These are phyloP conservation scores for Embidobia sp. DNA, from an alignment of 2,888 invertebrate species.

Conservation along the genomic window DNA sequence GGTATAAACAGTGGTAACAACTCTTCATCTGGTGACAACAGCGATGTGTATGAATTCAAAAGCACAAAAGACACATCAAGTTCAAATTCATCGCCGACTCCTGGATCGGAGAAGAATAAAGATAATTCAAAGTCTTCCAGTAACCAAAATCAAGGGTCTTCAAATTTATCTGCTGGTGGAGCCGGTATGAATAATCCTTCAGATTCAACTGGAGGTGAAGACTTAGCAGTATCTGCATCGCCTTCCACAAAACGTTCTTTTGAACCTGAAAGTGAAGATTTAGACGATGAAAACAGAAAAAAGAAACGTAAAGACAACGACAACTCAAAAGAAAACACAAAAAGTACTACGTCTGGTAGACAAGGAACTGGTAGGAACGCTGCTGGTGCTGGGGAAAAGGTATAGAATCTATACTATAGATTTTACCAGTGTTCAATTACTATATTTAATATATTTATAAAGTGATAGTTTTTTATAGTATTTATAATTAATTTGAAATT, in stretches of 20 bases:
- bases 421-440: too few species aligned
- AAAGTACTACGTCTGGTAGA: slow-evolving; percentile 79
- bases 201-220: slow-evolving; percentile 36
- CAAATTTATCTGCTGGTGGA: slow-evolving; percentile 31
- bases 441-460: too few species aligned
- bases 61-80: slow-evolving; percentile 83
- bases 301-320: slow-evolving; percentile 90
- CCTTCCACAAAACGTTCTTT: slow-evolving; percentile 80
- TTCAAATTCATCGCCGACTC: slow-evolving; percentile 81
- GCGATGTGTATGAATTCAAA: slow-evolving; percentile 85
- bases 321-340: slow-evolving; percentile 83
- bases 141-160: slow-evolving; percentile 55
- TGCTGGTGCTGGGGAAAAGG: slow-evolving; percentile 55
- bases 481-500: too few species aligned
- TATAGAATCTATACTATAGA: neutral
- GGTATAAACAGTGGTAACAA: slow-evolving; percentile 62
- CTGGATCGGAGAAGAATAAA: slow-evolving; percentile 79
- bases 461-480: too few species aligned
- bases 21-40: slow-evolving; percentile 75
- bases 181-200: slow-evolving; percentile 41
- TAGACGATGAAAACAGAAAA: slow-evolving; percentile 87
- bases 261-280: slow-evolving; percentile 84
- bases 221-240: slow-evolving; percentile 68
- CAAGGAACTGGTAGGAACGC: slow-evolving; percentile 76
- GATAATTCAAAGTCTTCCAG: slow-evolving; percentile 67